These are phyloP conservation scores for Sarcophaga subvicina DNA, from an alignment of 2,888 invertebrate species.

Conservation along the genomic window DNA sequence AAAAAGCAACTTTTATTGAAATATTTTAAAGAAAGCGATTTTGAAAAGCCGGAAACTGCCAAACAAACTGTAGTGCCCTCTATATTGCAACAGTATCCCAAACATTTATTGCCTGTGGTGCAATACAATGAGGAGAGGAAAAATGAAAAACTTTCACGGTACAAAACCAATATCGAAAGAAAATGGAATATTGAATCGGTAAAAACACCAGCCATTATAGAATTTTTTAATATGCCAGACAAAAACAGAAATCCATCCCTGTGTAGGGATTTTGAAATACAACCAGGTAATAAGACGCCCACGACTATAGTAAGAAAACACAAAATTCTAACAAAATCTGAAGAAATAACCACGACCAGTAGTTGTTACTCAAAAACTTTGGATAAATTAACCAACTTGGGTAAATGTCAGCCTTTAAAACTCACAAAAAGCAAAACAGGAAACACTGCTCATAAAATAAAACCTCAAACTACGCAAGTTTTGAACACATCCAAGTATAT, in stretches of 20 bases:
- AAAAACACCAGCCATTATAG: neutral
- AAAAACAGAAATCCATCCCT: neutral
- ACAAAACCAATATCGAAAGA: neutral
- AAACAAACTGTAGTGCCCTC: neutral
- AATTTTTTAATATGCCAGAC: neutral
- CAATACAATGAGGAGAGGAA: neutral
- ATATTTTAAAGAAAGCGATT: neutral
- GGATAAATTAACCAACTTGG: neutral
- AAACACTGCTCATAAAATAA: neutral
- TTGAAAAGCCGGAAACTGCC: neutral
- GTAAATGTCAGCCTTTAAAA: neutral
- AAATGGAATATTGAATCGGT: neutral
- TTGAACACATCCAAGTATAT: neutral
- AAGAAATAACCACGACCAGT: neutral
- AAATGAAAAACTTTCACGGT: neutral
- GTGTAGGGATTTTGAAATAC: neutral
- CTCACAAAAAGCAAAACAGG: neutral
- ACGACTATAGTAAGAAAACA: neutral
- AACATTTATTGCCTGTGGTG: neutral
- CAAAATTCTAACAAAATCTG: neutral
- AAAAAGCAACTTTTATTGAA: neutral
- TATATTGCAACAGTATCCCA: neutral
- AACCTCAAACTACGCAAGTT: neutral
- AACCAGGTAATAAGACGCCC: neutral
- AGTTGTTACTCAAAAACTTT: constrained; percentile 23